Base-by-base conservation (phyloP, 2,888 invertebrate genomes). In the Drosophila demipolita region DNA sequence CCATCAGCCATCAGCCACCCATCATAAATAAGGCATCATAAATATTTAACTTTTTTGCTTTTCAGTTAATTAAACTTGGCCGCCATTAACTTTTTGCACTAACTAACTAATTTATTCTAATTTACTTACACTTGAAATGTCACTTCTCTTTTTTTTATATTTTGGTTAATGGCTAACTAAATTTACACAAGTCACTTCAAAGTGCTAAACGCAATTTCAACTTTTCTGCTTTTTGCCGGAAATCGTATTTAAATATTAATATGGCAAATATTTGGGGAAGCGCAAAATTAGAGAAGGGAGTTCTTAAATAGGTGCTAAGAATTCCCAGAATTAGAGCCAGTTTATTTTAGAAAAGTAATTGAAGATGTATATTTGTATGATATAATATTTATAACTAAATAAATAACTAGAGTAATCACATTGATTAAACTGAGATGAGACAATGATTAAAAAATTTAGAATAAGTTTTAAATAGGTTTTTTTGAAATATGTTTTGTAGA, bases 151-250 rank as follows among this genome's bases (percentile, higher is more conserved):
- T 57, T 29, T 54, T 17, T 23, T 60, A 8, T 17, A 33, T 57
- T 33, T 59, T 17, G 29, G 50, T 23, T 23, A 45, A 45, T 65
- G 48, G 55, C 38, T 64, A 4, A 49, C 6, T 42, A 61, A 66
- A 66, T 75, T 66, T 66, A 55, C 66, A 53, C 75, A 66, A 59
- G 48, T 72, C 57, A 62, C 3, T 77, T 49, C n/a, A 40, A 9
- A 32, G 40, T 11, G 35, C 62, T 70, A 40, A 26, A 48, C 35
- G 26, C 17, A 17, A 15, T 23, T 45, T 15, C 36, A 50, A 48
- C 45, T 11, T 33, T 20, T 45, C 9, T 8, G 6, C 36, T 7
- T 20, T 12, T n/a, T 4, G 45, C 45, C 55, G 57, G 68, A 77
- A 73, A 52, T 62, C 15, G 3, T 17, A 33, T 49, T 40, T 32